Base-by-base conservation (phyloP, 2,888 invertebrate species). In the Trissolcus brochymenae region DNA sequence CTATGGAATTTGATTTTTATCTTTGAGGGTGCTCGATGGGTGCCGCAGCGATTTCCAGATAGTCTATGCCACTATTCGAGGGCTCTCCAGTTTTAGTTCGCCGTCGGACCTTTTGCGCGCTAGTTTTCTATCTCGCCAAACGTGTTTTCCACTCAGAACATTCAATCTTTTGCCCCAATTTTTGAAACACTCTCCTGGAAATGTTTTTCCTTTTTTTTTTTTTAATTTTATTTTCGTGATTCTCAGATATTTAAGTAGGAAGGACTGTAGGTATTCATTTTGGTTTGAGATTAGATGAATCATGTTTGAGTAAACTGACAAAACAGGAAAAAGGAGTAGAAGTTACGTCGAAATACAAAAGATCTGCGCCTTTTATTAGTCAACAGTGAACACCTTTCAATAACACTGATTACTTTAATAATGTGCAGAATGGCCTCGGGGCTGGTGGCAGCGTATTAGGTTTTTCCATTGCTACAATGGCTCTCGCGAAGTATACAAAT, bases 321-420 rank as follows among this genome's bases (percentile, higher is more conserved):
- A 16, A 46, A 6, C 7, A 14, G 16, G 16, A 14, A n/a, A 46
- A 6, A 46, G 29, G 56, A 53, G 29, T 51, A 60, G 43, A 67
- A 74, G 74, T 67, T 61, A 74, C 11, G 21, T 62, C 51, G 41
- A 41, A 40, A 46, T 35, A 53, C 68, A 75, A 59, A 50, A 54
- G 64, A 14, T 57, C 59, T 53, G 76, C 76, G 71, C 79, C 79
- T 76, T 79, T 74, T 81, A 83, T 84, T 82, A 84, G 82, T 83
- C 82, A 84, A 85, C 84, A 84, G 79, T 83, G 83, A 83, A 85
- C 82, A 82, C 82, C 85, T 85, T 86, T 86, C 86, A 87, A 87
- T 87, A 85, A 84, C 86, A 84, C 86, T 88, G 88, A 88, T 88
- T 88, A 88, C 85, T 87, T 85, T 83, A 88, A 88, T 88, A 88